Evolutionary conservation across 2,888 invertebrate genomes (phyloP), one percentile per base, ranked within the genome.

Genomic region (Amblyjoppa proteus): DNA sequence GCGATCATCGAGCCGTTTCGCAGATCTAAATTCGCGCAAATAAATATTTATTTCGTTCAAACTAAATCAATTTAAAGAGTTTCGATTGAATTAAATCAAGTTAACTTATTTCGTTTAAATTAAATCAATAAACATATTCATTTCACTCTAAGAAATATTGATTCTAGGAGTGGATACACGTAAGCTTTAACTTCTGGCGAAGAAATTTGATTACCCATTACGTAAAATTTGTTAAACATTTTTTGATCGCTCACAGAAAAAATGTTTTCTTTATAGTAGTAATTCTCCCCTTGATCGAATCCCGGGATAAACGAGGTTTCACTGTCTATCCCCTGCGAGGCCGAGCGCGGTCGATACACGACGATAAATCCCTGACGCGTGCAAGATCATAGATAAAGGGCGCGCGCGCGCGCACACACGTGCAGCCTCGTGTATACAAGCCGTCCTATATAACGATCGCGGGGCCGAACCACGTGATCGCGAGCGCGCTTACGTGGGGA

Each of bases 181-280:
- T 71, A 76, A 81, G 1, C 20, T 74, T 38, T 53, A 81, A 81
- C 11, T 53, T 58, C 69, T 68, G 61, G 66, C 16, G 56, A 81
- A 81, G 81, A 81, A 69, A 84, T 20, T 20, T 20, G 20, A 20
- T 20, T 0, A n/a, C 20, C 20, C 20, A 20, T 20, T 20, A 20
- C 20, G 20, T 20, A 20, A 20, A 20, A 41, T 41, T 41, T 9
- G 41, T 41, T 41, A 41, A 0, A 2, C 9, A 41, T 41, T 41
- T 41, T 11, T 41, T 2, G 11, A 49, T 0, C 45, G 0, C 5
- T 16, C 16, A 3, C 16, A 49, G 4, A 49, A 49, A 49, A 49
- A 4, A 49, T 16, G 9, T 41, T 41, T 41, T 41, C 41, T 49
- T 16, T 49, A 16, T 3, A 41, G 45, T 16, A 16, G 16, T 49